Evolutionary conservation across 2,113 vertebrate genomes (phyloP), one percentile per base, ranked within the genome.

Genomic region (Tychaedon coryphoeus): DNA sequence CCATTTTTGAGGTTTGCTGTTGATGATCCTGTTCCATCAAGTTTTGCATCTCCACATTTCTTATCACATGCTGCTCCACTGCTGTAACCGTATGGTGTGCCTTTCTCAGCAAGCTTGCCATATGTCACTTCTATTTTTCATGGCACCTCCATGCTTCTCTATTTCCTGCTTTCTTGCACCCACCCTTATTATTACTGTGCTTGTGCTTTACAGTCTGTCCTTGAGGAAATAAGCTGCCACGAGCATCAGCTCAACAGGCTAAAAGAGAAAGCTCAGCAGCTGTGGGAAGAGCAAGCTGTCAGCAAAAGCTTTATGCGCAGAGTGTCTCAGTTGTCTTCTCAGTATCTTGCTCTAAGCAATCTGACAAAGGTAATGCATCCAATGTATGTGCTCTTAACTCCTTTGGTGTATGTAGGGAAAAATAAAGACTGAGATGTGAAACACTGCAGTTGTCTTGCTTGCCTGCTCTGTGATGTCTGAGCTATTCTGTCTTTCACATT

Each of bases 261-360:
- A 91, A 99, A 98, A 97, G 99, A 99, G 94, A 98, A 98, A 98
- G 99, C 99, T 98, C 99, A 99, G 96, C 98, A 98, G 97, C 98
- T 99, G 89, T 99, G 99, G 98, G 99, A 99, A 97, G 99, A 99
- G 93, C 99, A 99, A 97, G 98, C 99, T 88, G 99, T 98, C 94
- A 99, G 99, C 96, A 99, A 99, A 98, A 99, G 98, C 98, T 99
- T 99, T 98, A 98, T 99, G 97, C 99, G 99, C 97, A 99, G 99
- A 95, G 99, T 99, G 74, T 99, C 99, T 93, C 99, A 99, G 98
- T 98, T 99, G 91, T 99, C 99, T 79, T 98, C 99, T 72, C 99
- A 99, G 71, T 99, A 99, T 96, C 98, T 99, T 96, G 98, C 99
- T 84, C 98, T 99, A 98, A 99, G 98, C 98, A 99, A 99, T 98